Base-by-base conservation (phyloP, 1,140 invertebrate species). In the Drosophila rhopaloa region DNA sequence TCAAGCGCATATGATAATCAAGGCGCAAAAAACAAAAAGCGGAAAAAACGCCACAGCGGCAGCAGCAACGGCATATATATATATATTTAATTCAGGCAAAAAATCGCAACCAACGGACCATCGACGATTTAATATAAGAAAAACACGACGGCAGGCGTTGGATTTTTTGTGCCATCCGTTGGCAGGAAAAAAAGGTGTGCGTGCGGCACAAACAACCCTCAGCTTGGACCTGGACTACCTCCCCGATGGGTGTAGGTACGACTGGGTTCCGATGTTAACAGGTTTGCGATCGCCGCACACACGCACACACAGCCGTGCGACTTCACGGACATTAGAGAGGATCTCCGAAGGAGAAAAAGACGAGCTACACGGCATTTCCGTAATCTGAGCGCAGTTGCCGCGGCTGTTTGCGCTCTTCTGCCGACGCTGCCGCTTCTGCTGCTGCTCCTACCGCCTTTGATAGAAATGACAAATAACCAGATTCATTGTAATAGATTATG, bases 401-500 rank as follows among this genome's bases (percentile, higher is more conserved):
- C 81, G 84, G 84, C 80, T 88, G 84, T 89, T 88, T 88, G 84
- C 84, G 84, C 84, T 89, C 89, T 88, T 88, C 84, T 88, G 80
- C 57, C 70, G 46, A 53, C 38, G 68, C 27, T 73, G 44, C 29
- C 62, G 16, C 38, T 51, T 13, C 14, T 35, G 35, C 50, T 61
- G 19, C 48, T 48, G 54, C 66, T 61, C 14, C 61, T 76, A 44
- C 60, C 14, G 79, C 79, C 59, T 90, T 89, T 88, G 84, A 88
- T 88, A 88, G 77, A 82, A 86, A 91, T 91, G 90, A 91, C 90
- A 91, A 91, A 91, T 91, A 91, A 91, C 90, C 76, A 91, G 90
- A 91, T 91, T 91, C 90, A 90, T 91, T 91, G 90, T 91, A 91
- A 91, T 91, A 91, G 90, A 91, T 91, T 91, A 91, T 91, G 90